Conservation (phyloP, 2,888 invertebrate genomes). For the Eubasilissa splendida region DNA sequence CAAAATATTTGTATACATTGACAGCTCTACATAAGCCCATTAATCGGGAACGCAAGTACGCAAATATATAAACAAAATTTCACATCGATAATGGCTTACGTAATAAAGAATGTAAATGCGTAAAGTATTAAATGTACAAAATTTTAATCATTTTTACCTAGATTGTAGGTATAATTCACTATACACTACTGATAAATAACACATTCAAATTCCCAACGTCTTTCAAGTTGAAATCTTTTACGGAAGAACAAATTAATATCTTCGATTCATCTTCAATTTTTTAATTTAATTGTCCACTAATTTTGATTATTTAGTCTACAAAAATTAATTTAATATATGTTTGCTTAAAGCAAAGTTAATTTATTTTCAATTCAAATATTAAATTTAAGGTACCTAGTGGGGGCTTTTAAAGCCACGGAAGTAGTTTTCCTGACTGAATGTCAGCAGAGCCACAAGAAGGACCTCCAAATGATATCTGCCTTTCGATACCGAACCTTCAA, state of each 20-base stretch:
- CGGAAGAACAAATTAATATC: constrained; percentile 50
- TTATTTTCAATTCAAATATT: constrained; percentile 31
- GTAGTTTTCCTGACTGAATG: constrained; percentile 29
- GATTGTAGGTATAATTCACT: constrained; percentile 46
- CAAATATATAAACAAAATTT: constrained; percentile 42
- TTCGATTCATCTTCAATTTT: constrained; percentile 46
- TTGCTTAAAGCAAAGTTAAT: constrained; percentile 42
- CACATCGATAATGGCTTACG: constrained; percentile 39
- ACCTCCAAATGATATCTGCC: background rate
- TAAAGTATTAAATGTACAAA: constrained; percentile 39
- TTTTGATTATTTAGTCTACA: constrained; percentile 35
- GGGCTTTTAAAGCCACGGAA: constrained; percentile 43
- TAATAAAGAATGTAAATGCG: constrained; percentile 42
- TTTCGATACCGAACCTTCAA: background rate
- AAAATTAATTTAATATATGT: constrained; percentile 42
- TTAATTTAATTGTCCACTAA: constrained; percentile 39
- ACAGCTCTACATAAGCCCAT: constrained; percentile 48
- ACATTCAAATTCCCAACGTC: constrained; percentile 46
- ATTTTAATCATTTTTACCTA: constrained; percentile 20
- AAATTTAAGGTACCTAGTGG: constrained; percentile 23
- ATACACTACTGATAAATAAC: constrained; percentile 53
- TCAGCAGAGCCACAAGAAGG: background rate
- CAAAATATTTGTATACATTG: constrained; percentile 48
- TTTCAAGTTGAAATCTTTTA: constrained; percentile 35
- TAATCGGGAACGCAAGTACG: constrained; percentile 40